Percentiles rank a stretch among this genome's conserved stretches.
These are phyloP conservation scores for Campylomormyrus numenius DNA, from an alignment of 2,113 vertebrate species.

Conservation along the genomic window DNA sequence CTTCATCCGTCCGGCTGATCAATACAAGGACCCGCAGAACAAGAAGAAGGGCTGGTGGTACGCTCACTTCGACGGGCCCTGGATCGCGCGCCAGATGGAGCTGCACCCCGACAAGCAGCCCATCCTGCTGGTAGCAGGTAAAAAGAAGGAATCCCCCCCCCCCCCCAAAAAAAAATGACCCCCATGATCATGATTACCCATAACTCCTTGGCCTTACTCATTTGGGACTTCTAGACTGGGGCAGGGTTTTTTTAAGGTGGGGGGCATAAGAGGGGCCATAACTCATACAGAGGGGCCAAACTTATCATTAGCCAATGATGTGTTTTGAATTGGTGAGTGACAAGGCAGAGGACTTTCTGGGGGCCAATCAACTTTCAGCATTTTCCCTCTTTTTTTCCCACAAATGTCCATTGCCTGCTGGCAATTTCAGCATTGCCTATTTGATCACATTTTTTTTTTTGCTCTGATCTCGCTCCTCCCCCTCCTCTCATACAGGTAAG, in stretches of 20 bases:
- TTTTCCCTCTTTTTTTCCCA: not conserved
- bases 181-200: not conserved
- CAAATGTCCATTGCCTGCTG: not conserved
- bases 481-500: slow-evolving; percentile 66
- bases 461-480: no score
- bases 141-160: no score
- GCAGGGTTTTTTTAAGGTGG: not conserved
- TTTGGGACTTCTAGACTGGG: not conserved
- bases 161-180: no score
- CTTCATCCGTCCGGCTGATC: slow-evolving; percentile 86
- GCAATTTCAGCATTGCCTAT: not conserved
- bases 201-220: not conserved
- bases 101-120: slow-evolving; percentile 96
- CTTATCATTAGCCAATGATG: not conserved
- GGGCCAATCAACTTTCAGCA: not conserved
- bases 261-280: no score
- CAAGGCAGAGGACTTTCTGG: not conserved
- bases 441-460: not conserved
- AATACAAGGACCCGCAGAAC: slow-evolving; percentile 85
- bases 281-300: not conserved
- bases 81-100: slow-evolving; percentile 97
- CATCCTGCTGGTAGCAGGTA: slow-evolving; percentile 90
- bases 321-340: not conserved
- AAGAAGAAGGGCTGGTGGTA: slow-evolving; percentile 99
- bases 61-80: slow-evolving; percentile 89